Evolutionary conservation across 2,113 vertebrate species (phyloP).

Genomic region (Pantherophis guttatus): DNA sequence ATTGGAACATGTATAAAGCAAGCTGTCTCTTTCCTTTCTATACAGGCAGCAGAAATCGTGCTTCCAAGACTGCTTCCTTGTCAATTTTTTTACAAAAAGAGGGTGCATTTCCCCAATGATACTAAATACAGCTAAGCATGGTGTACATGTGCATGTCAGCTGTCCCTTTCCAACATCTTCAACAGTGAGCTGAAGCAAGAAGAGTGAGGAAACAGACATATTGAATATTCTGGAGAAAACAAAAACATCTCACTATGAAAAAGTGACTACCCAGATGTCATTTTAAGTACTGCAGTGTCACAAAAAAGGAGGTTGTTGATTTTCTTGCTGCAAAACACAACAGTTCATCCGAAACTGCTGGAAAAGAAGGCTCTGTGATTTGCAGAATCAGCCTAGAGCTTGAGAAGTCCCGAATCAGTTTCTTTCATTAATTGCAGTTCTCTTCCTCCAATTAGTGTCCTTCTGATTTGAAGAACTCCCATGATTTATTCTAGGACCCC

Average conservation of each 20-base stretch:
- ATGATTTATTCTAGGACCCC: not conserved
- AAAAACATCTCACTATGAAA: not conserved
- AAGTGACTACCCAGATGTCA: not conserved
- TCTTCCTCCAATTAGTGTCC: not conserved
- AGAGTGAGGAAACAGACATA: not conserved
- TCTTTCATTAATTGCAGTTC: not conserved
- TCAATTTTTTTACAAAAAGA: not conserved
- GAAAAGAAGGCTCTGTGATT: not conserved
- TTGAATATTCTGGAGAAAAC: not conserved
- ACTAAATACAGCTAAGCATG: not conserved
- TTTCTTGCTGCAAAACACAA: not conserved
- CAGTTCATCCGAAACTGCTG: not conserved
- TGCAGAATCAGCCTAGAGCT: not conserved
- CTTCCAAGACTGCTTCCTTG: not conserved
- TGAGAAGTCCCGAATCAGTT: not conserved
- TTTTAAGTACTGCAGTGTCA: not conserved
- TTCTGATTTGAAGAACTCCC: not conserved
- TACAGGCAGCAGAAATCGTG: not conserved
- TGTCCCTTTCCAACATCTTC: not conserved
- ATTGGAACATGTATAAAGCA: not conserved
- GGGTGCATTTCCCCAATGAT: not conserved
- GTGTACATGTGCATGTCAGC: not conserved
- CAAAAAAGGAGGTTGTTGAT: not conserved
- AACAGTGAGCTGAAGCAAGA: conserved; percentile 1
- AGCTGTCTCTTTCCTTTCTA: not conserved